phyloP scores from a whole-genome alignment of 2,113 vertebrate species.

The Sinocyclocheilus anophthalmus region DNA sequence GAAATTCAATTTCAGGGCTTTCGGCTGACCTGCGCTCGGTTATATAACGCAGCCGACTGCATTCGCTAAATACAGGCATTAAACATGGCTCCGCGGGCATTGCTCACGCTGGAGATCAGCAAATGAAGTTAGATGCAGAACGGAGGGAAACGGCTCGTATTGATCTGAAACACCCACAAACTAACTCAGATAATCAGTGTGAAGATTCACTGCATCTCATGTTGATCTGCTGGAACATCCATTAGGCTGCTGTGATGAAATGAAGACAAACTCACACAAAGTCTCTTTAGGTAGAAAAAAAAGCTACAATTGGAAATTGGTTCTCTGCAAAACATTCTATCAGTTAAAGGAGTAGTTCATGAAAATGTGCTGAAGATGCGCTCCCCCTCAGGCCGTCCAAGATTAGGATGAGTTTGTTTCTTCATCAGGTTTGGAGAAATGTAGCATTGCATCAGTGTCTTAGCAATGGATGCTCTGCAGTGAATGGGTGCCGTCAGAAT shows the following conservation, averaged over 20 bases:
- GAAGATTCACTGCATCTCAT: slow-evolving; percentile 18
- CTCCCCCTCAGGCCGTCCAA: too few relatives aligned
- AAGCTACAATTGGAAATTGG: too few relatives aligned
- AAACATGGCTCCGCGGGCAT: too few relatives aligned
- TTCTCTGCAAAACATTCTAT: too few relatives aligned
- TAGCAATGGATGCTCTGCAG: too few relatives aligned
- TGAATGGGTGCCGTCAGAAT: too few relatives aligned
- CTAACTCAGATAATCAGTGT: neutral
- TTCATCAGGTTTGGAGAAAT: too few relatives aligned
- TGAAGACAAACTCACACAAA: neutral
- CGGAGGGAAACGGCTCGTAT: slow-evolving; percentile 1
- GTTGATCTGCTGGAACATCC: neutral
- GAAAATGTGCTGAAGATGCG: too few relatives aligned
- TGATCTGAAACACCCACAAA: slow-evolving; percentile 31
- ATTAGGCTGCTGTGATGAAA: slow-evolving; percentile 8
- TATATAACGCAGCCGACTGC: neutral
- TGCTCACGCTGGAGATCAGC: neutral
- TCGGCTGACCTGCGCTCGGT: neutral
- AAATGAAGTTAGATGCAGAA: slow-evolving; percentile 35
- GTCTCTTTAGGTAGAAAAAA: too few relatives aligned
- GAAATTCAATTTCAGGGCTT: neutral
- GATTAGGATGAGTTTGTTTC: too few relatives aligned
- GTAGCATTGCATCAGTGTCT: too few relatives aligned
- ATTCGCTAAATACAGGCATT: neutral
- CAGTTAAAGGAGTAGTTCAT: too few relatives aligned